phyloP scores from a whole-genome alignment of 2,797 vertebrate genomes.

The Megaceryle alcyon region DNA sequence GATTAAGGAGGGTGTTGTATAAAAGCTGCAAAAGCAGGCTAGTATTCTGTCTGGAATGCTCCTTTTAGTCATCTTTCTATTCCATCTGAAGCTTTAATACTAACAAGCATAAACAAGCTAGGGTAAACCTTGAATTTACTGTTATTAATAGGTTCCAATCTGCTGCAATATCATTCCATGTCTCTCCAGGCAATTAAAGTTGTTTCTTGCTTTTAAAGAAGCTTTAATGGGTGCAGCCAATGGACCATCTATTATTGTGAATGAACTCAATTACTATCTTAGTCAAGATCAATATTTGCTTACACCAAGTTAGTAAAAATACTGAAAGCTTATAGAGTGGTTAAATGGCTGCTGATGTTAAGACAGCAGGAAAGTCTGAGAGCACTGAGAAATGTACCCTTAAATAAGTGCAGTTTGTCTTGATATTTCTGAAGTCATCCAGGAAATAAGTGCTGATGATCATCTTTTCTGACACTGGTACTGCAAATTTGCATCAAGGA shows the following conservation, averaged over 20 bases:
- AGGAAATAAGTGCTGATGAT: slow-evolving; percentile 64
- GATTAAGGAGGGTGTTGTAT: neutral
- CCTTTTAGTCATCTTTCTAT: slow-evolving; percentile 35
- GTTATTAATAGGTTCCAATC: slow-evolving; percentile 66
- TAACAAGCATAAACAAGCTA: slow-evolving; percentile 49
- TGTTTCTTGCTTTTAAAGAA: slow-evolving; percentile 69
- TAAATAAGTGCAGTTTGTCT: slow-evolving; percentile 59
- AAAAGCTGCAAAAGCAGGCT: slow-evolving; percentile 10
- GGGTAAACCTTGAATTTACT: slow-evolving; percentile 54
- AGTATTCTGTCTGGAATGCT: slow-evolving; percentile 12
- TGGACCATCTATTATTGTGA: slow-evolving; percentile 72
- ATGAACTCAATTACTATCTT: slow-evolving; percentile 70
- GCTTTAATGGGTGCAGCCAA: slow-evolving; percentile 67
- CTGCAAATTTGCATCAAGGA: slow-evolving; percentile 22
- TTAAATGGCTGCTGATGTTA: slow-evolving; percentile 55
- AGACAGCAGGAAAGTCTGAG: slow-evolving; percentile 19
- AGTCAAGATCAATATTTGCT: slow-evolving; percentile 76
- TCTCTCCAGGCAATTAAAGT: slow-evolving; percentile 67
- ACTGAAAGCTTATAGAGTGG: slow-evolving; percentile 62
- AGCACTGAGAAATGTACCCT: slow-evolving; percentile 47
- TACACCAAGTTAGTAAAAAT: slow-evolving; percentile 66
- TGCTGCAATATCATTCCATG: slow-evolving; percentile 27
- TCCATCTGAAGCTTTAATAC: slow-evolving; percentile 15
- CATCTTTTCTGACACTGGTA: slow-evolving; percentile 44
- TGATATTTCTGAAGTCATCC: slow-evolving; percentile 54